Base-by-base conservation (phyloP, 2,888 invertebrate genomes). In the Prosopocoilus inquinatus region DNA sequence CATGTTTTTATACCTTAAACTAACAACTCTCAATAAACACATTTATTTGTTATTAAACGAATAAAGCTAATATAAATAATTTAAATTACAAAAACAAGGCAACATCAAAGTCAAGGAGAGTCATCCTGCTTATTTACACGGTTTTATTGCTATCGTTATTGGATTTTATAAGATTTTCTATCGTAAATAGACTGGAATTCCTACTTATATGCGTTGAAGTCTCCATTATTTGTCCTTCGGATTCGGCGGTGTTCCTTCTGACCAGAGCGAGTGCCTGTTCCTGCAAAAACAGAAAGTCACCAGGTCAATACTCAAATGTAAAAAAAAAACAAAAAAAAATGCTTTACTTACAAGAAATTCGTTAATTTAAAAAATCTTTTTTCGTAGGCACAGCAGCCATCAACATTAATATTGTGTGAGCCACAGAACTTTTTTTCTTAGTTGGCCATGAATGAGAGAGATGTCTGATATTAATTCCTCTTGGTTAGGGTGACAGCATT, bases 161-260 rank as follows among this genome's bases (percentile, higher is more conserved):
- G 64, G 67, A 71, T 74, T 76, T 76, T 65, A 77, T 77, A 69
- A 77, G 70, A 71, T 77, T 75, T 65, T 77, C 76, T 64, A 77
- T 77, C 59, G 76, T 77, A 73, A 77, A 77, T 68, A 75, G 66
- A 65, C 69, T 73, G 58, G 77, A 75, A 66, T 77, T 77, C 70
- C 75, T 76, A 59, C 64, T 68, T 66, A 68, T 74, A 55, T 66
- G 59, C 53, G 52, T 57, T 36, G 61, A 47, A 28, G 59, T 57
- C 49, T 55, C 58, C 52, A 56, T 56, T 48, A 51, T 52, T 52
- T 57, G 44, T 35, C 20, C 20, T 28, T 47, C 47, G n/a, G 50
- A 43, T 28, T 36, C 13, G 28, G 52, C n/a, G 34, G 43, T 28
- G 20, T 28, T 47, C 34, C 20, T 69, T 28, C 66, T 69, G 50